A percentile compares a stretch with the other conserved stretches of the same genome.
phyloP scores from a whole-genome alignment of 1,140 invertebrate genomes.

The Drosophila sp. region DNA sequence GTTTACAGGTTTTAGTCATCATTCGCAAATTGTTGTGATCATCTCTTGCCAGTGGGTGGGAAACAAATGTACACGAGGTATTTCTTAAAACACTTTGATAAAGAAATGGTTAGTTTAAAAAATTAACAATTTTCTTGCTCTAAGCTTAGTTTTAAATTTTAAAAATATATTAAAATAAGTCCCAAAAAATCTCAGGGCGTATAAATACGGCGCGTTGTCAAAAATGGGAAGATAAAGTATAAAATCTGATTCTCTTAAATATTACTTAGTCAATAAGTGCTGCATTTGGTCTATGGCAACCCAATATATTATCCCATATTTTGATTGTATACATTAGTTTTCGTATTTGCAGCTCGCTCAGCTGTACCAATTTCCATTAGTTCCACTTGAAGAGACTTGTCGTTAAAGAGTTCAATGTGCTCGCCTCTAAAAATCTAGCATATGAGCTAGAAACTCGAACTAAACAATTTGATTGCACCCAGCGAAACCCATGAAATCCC shows the following conservation, averaged over 20 bases:
- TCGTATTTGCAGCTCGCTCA: constrained; percentile 18
- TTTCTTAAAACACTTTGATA: too few relatives aligned
- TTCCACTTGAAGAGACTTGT: constrained; percentile 40
- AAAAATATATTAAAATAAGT: too few relatives aligned
- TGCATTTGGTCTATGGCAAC: too few relatives aligned
- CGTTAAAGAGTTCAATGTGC: constrained; percentile 42
- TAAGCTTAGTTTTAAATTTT: too few relatives aligned
- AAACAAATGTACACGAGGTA: constrained; percentile 9
- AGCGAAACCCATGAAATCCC: neutral
- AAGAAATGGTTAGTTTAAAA: too few relatives aligned
- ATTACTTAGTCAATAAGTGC: too few relatives aligned
- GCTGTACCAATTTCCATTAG: constrained; percentile 47
- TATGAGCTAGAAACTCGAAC: constrained; percentile 15
- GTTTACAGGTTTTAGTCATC: constrained; percentile 41
- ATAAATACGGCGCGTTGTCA: too few relatives aligned
- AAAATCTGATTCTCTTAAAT: too few relatives aligned
- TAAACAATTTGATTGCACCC: constrained; percentile 11
- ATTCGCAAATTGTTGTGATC: constrained; percentile 8
- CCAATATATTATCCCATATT: neutral
- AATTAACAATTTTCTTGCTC: too few relatives aligned
- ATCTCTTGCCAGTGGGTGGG: constrained; percentile 20
- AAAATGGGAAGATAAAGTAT: too few relatives aligned
- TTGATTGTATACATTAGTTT: constrained; percentile 2
- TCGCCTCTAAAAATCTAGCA: constrained; percentile 37
- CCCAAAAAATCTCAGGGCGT: too few relatives aligned